These are phyloP conservation scores for Fistularia tabacaria DNA, from an alignment of 2,797 vertebrate species.

Conservation along the genomic window DNA sequence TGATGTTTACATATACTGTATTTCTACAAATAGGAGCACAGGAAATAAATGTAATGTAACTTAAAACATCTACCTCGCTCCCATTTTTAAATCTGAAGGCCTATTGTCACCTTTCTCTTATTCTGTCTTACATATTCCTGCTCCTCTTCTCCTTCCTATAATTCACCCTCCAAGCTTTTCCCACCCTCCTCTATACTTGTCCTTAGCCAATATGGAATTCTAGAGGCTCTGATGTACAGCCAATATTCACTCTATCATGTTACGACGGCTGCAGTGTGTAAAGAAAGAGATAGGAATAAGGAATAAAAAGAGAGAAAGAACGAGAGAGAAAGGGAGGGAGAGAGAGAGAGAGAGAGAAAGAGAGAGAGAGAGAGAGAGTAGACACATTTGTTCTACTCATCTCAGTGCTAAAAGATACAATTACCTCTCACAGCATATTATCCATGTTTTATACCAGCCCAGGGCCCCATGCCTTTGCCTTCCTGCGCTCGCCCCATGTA, in stretches of 20 bases:
- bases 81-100: constrained; percentile 33
- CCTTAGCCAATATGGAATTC: constrained; percentile 55
- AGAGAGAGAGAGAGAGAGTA: constrained; percentile 38
- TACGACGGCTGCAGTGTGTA: constrained; percentile 86
- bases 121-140: constrained; percentile 19
- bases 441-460: constrained; percentile 99
- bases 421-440: constrained; percentile 99
- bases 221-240: constrained; percentile 89
- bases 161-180: constrained; percentile 30
- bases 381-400: constrained; percentile 99
- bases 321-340: constrained; percentile 16
- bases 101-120: constrained; percentile 36
- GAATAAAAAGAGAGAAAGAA: not conserved
- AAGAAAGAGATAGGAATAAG: constrained; percentile 50
- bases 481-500: constrained; percentile 80
- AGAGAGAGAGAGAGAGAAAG: constrained; percentile 27
- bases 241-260: constrained; percentile 99
- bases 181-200: constrained; percentile 22
- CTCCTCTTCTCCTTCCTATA: constrained; percentile 35
- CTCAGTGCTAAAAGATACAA: constrained; percentile 99
- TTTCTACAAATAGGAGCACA: not conserved
- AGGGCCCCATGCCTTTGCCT: constrained; percentile 78
- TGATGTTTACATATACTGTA: not conserved
- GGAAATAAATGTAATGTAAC: constrained; percentile 30
- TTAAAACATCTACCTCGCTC: constrained; percentile 28